Percentiles rank a stretch among this genome's conserved stretches.
Conservation (phyloP, 2,888 invertebrate species). For the Drosophila pseudotalamancana region DNA sequence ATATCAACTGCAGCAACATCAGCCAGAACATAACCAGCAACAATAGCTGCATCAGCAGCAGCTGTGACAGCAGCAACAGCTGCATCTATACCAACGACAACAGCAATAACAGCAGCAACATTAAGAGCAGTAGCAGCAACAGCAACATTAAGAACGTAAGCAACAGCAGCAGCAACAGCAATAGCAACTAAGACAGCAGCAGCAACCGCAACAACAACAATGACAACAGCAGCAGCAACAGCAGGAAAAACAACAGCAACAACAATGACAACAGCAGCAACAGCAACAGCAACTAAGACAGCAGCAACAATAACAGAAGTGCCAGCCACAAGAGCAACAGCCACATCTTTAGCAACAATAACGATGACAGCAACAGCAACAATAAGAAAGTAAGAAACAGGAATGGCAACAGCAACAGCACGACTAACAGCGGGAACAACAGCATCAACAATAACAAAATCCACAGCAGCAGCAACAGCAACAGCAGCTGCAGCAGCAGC, state of each 20-base stretch:
- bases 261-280: not conserved
- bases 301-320: too few species aligned
- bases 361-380: not conserved
- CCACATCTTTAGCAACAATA: not conserved
- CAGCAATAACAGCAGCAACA: not conserved
- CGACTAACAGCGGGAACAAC: not conserved
- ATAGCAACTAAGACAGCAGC: too few species aligned
- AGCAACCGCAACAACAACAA: not conserved
- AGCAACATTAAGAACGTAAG: not conserved
- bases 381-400: constrained; percentile 6
- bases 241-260: constrained; percentile 25
- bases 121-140: not conserved
- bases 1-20: not conserved
- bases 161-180: not conserved
- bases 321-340: too few species aligned
- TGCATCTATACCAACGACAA: too few species aligned
- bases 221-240: constrained; percentile 1
- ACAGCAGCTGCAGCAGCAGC: too few species aligned
- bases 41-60: too few species aligned
- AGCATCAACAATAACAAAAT: not conserved
- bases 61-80: too few species aligned
- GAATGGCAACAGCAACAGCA: not conserved
- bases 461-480: too few species aligned
- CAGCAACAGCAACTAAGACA: not conserved
- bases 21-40: too few species aligned